Conservation (phyloP, 1,140 invertebrate species). For the Trinorchestia longiramus region DNA sequence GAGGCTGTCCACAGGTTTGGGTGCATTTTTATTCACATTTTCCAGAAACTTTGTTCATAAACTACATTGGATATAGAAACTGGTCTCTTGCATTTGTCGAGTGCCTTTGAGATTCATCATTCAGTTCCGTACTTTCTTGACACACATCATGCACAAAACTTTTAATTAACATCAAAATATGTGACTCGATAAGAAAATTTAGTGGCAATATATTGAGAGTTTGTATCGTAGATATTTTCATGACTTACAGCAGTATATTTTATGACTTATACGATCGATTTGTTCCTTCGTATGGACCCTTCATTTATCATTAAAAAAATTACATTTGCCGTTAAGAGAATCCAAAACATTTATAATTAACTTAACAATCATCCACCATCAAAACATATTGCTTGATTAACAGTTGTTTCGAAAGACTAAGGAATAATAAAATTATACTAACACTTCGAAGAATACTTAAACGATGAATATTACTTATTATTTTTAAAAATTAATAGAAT, state of each 20-base stretch:
- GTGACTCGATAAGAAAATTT: not conserved
- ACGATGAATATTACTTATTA: not conserved
- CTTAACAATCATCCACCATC: not conserved
- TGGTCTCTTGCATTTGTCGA: not conserved
- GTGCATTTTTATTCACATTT: constrained; percentile 5
- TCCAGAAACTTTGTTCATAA: not conserved
- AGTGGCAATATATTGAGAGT: not conserved
- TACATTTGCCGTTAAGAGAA: not conserved
- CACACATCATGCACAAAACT: not conserved
- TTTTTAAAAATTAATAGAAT: too few relatives aligned
- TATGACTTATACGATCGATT: not conserved
- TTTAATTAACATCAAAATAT: not conserved
- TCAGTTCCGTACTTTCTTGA: not conserved
- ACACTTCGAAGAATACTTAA: not conserved
- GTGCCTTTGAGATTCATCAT: not conserved
- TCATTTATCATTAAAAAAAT: not conserved
- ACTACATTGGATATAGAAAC: not conserved
- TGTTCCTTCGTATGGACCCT: not conserved
- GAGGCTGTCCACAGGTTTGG: constrained; percentile 24
- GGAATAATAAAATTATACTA: not conserved
- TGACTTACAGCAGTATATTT: not conserved
- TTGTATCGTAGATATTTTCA: not conserved
- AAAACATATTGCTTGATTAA: not conserved
- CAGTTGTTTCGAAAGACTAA: not conserved
- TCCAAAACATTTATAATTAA: not conserved